These are phyloP conservation scores for Diploscapter pachys DNA, from an alignment of 1,140 invertebrate species.

Conservation along the genomic window DNA sequence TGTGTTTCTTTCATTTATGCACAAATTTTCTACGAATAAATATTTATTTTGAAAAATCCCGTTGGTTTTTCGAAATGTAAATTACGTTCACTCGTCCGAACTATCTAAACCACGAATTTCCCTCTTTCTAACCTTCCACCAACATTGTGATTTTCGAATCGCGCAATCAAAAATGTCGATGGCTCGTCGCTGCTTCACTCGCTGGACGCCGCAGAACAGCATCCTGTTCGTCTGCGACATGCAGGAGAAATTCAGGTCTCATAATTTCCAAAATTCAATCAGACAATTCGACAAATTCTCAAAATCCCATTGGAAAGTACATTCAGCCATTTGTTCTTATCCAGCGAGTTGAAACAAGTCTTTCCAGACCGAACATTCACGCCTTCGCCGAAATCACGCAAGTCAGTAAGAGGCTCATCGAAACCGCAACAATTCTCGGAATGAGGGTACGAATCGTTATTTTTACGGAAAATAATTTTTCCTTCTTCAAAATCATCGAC, in stretches of 20 bases:
- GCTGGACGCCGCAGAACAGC: constrained; percentile 62
- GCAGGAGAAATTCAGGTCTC: constrained; percentile 74
- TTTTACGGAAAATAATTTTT: no score
- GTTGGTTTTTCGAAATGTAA: no score
- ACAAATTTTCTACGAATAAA: no score
- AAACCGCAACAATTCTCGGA: constrained; percentile 70
- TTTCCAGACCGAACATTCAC: constrained; percentile 64
- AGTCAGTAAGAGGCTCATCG: constrained; percentile 71
- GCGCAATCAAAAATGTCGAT: neutral
- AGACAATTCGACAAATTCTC: neutral
- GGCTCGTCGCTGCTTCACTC: constrained; percentile 18
- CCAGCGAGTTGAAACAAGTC: neutral
- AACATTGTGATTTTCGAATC: no score
- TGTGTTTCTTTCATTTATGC: no score
- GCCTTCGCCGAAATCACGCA: constrained; percentile 74
- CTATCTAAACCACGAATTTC: no score
- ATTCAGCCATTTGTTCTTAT: no score
- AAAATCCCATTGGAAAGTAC: no score
- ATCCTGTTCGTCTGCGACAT: constrained; percentile 79
- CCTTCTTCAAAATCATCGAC: no score
- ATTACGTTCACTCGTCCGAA: no score
- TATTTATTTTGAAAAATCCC: no score
- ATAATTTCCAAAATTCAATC: neutral
- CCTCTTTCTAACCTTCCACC: no score
- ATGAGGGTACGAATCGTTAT: neutral